phyloP scores from a whole-genome alignment of 2,113 vertebrate genomes.

The Serilophus lunatus region DNA sequence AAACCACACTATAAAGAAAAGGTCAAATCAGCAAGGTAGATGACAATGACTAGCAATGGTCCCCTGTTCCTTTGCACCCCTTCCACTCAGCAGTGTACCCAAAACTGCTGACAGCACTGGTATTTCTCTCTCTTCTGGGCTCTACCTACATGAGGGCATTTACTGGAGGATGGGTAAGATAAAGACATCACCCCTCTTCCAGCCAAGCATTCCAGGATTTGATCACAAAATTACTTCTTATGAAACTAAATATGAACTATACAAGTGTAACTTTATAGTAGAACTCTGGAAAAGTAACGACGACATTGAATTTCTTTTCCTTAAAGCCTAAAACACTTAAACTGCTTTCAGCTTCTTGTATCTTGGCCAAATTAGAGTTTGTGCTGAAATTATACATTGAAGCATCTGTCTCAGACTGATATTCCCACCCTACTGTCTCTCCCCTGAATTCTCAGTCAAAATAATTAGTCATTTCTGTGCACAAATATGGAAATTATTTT shows the following conservation, averaged over 20 bases:
- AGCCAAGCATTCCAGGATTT: neutral
- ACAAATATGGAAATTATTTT: neutral
- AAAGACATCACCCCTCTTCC: neutral
- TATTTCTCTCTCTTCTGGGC: neutral
- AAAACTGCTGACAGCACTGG: neutral
- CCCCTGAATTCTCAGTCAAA: constrained; percentile 23
- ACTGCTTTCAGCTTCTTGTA: neutral
- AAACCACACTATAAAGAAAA: neutral
- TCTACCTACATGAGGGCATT: neutral
- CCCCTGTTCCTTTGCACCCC: neutral
- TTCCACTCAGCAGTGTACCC: neutral
- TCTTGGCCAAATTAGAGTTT: neutral
- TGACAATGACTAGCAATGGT: neutral
- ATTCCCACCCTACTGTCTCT: neutral
- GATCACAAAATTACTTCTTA: neutral
- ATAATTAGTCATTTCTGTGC: constrained; percentile 42
- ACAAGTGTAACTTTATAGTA: neutral
- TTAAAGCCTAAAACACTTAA: neutral
- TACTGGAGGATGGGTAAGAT: neutral
- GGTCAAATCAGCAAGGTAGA: neutral
- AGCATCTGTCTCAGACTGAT: constrained; percentile 11
- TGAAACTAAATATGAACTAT: neutral
- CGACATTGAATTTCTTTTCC: neutral
- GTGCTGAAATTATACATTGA: neutral
- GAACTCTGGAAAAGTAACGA: neutral